A percentile compares a stretch with the other conserved stretches of the same genome.
These are phyloP conservation scores for Congeria kusceri DNA, from an alignment of 2,888 invertebrate genomes.

Conservation along the genomic window DNA sequence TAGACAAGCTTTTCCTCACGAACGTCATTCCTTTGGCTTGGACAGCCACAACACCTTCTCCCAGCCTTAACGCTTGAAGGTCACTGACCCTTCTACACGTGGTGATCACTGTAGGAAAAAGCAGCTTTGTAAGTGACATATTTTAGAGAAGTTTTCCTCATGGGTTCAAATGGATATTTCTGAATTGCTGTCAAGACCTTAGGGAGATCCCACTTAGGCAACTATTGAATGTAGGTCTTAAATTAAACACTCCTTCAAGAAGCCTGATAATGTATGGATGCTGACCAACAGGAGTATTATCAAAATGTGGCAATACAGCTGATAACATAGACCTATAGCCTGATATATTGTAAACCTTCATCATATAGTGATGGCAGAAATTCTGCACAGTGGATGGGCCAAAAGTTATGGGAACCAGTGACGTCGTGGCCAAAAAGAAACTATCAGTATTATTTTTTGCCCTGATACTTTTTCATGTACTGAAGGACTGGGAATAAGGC, in stretches of 20 bases:
- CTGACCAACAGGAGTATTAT: conserved; percentile 20
- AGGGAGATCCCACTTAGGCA: conserved; percentile 19
- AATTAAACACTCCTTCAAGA: conserved; percentile 24
- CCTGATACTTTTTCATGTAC: conserved; percentile 23
- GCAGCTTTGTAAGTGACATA: conserved; percentile 18
- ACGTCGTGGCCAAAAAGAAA: conserved; percentile 34
- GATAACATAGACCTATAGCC: conserved; percentile 30
- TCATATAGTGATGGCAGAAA: conserved; percentile 16
- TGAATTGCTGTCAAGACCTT: not conserved
- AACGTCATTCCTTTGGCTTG: too few relatives aligned
- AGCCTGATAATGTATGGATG: conserved; percentile 20
- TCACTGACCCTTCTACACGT: too few relatives aligned
- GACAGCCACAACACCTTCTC: too few relatives aligned
- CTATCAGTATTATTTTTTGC: conserved; percentile 37
- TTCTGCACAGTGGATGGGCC: conserved; percentile 14
- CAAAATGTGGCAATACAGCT: conserved; percentile 1
- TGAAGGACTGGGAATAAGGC: conserved; percentile 32
- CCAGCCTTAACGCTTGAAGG: too few relatives aligned
- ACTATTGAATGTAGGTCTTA: not conserved
- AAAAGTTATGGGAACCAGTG: conserved; percentile 32
- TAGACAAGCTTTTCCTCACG: too few relatives aligned
- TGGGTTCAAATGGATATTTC: conserved; percentile 19
- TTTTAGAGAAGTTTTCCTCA: not conserved
- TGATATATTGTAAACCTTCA: conserved; percentile 13
- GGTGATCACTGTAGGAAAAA: too few relatives aligned